A percentile compares a stretch with the other conserved stretches of the same genome.
These are phyloP conservation scores for Drosophila eohydei DNA, from an alignment of 2,888 invertebrate genomes.

Conservation along the genomic window DNA sequence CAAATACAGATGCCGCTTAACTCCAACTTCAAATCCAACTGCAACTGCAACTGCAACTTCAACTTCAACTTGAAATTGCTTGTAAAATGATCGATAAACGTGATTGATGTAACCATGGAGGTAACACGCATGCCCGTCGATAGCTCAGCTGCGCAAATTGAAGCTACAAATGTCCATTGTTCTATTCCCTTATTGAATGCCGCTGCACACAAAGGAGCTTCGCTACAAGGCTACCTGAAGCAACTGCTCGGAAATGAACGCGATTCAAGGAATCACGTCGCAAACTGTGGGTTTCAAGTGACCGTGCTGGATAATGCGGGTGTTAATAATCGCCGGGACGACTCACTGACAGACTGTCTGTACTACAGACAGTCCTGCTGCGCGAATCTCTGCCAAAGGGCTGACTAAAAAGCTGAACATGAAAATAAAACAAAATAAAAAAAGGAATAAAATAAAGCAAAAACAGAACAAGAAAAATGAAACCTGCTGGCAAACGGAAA, in stretches of 20 bases:
- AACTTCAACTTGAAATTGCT: too few relatives aligned
- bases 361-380: background rate
- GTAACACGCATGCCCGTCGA: background rate
- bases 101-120: background rate
- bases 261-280: conserved; percentile 5
- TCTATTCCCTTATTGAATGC: background rate
- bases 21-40: too few relatives aligned
- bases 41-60: too few relatives aligned
- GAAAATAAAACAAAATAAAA: background rate
- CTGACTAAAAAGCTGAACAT: conserved; percentile 2
- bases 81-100: too few relatives aligned
- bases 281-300: background rate
- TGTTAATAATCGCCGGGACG: conserved; percentile 12
- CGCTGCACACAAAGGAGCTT: background rate
- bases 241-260: background rate
- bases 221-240: background rate
- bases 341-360: background rate
- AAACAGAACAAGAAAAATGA: conserved; percentile 2
- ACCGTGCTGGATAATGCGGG: conserved; percentile 11
- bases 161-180: background rate
- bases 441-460: background rate
- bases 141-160: background rate
- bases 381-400: conserved; percentile 6
- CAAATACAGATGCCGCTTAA: too few relatives aligned
- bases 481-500: conserved; percentile 9